phyloP scores from a whole-genome alignment of 2,797 vertebrate species.

The Vultur gryphus region DNA sequence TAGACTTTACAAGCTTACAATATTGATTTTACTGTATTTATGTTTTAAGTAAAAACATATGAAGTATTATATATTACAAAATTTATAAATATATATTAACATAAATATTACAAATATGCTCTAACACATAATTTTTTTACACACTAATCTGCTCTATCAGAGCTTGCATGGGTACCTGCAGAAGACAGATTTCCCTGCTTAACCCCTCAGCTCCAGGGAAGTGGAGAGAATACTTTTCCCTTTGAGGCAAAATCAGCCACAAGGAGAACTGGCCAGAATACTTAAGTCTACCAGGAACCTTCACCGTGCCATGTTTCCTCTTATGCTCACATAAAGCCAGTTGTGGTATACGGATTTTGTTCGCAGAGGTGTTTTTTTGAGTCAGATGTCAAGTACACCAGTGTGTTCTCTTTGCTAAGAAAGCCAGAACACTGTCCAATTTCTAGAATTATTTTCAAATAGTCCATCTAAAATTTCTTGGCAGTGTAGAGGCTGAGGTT shows the following conservation, averaged over 20 bases:
- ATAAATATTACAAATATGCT: background rate
- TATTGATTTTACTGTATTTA: background rate
- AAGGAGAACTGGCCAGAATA: background rate
- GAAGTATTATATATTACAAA: background rate
- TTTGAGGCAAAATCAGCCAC: background rate
- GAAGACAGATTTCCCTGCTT: background rate
- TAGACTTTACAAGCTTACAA: background rate
- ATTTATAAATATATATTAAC: background rate
- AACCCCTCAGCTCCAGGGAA: background rate
- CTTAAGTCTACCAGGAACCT: background rate
- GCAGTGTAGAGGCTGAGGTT: background rate
- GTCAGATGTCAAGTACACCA: background rate
- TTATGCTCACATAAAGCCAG: background rate
- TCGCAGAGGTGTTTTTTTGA: background rate
- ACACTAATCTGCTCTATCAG: background rate
- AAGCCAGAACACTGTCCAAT: background rate
- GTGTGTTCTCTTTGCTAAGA: background rate
- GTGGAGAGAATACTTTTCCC: background rate
- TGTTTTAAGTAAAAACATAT: background rate
- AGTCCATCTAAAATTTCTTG: background rate
- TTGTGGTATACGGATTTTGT: background rate
- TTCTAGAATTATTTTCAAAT: background rate
- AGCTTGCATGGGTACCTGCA: background rate
- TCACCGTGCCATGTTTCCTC: background rate
- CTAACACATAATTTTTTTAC: background rate